phyloP scores from a whole-genome alignment of 2,888 invertebrate genomes.

The Protophormia terraenovae region DNA sequence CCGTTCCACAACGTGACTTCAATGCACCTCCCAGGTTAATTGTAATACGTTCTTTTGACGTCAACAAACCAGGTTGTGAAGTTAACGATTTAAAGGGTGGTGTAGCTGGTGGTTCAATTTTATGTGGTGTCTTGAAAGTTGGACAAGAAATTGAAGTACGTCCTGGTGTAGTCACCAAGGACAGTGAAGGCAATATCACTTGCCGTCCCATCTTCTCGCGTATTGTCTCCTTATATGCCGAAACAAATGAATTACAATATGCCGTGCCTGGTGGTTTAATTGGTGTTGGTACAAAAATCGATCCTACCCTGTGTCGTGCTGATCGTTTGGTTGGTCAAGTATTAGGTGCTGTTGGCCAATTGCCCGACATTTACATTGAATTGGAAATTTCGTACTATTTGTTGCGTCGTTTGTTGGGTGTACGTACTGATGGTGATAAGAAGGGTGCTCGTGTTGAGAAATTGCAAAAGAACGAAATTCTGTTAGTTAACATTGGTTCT shows the following conservation, averaged over 20 bases:
- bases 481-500: constrained; percentile 99
- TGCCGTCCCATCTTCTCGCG: constrained; percentile 98
- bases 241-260: constrained; percentile 98
- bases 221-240: constrained; percentile 98
- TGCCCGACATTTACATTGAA: constrained; percentile 98
- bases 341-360: constrained; percentile 96
- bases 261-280: constrained; percentile 99
- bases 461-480: constrained; percentile 92
- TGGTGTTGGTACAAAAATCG: constrained; percentile 99
- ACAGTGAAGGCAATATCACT: constrained; percentile 95
- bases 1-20: constrained; percentile 97
- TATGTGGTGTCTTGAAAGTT: constrained; percentile 96
- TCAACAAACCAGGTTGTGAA: constrained; percentile 99
- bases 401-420: constrained; percentile 96
- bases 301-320: constrained; percentile 98
- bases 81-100: constrained; percentile 99
- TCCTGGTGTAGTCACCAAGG: constrained; percentile 98
- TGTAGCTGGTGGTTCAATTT: constrained; percentile 98
- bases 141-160: constrained; percentile 99
- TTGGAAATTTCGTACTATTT: constrained; percentile 99
- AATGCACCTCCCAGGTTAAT: constrained; percentile 97
- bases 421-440: constrained; percentile 99
- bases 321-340: constrained; percentile 99
- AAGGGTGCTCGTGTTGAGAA: constrained; percentile 99
- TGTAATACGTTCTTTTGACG: constrained; percentile 98